phyloP scores from a whole-genome alignment of 1,140 invertebrate species.

The Mamestra configurata region DNA sequence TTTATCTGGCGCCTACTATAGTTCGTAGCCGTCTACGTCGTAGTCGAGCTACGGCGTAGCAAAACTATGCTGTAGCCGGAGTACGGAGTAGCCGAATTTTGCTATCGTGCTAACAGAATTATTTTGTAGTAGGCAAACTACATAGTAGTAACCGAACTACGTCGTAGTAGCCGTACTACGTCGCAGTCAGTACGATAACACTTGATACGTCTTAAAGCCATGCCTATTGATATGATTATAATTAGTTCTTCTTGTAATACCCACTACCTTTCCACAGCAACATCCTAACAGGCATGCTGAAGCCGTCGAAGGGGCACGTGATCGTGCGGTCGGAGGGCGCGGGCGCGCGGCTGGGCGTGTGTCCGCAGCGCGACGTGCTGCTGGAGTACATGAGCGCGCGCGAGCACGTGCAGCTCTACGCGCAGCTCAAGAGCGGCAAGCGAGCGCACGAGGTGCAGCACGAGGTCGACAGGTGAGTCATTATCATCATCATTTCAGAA shows the following conservation, averaged over 20 bases:
- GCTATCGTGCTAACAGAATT: neutral
- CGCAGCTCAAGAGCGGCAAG: constrained; percentile 90
- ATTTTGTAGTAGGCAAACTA: neutral
- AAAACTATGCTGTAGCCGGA: neutral
- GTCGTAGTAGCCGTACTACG: too few species aligned
- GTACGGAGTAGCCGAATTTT: too few species aligned
- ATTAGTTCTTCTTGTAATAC: too few species aligned
- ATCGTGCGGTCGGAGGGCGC: constrained; percentile 66
- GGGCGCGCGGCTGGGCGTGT: constrained; percentile 90
- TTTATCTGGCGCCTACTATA: too few species aligned
- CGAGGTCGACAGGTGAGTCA: constrained; percentile 87
- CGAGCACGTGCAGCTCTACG: constrained; percentile 95
- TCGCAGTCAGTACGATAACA: too few species aligned
- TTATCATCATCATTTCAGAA: too few species aligned
- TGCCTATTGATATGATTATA: too few species aligned
- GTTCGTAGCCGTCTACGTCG: too few species aligned
- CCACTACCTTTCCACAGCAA: constrained; percentile 81
- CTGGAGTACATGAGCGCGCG: constrained; percentile 93
- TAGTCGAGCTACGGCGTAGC: neutral
- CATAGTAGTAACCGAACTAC: neutral
- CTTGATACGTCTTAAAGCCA: too few species aligned
- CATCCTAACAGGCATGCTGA: constrained; percentile 90
- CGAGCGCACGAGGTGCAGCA: constrained; percentile 72
- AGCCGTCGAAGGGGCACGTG: constrained; percentile 89
- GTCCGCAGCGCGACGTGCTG: constrained; percentile 95